phyloP scores from a whole-genome alignment of 2,797 vertebrate species.

The Gymnothorax javanicus region DNA sequence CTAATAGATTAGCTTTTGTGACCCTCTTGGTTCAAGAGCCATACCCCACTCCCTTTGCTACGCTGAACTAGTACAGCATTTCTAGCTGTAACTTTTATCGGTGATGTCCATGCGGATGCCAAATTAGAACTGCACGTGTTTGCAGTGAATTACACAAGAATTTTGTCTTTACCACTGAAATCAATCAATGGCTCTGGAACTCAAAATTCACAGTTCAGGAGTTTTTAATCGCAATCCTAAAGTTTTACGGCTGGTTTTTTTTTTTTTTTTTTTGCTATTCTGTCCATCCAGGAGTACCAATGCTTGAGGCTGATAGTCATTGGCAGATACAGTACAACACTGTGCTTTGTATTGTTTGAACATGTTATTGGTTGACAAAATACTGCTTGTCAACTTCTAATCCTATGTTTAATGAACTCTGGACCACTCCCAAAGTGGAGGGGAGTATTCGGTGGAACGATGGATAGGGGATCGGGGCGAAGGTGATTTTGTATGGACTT shows the following conservation, averaged over 20 bases:
- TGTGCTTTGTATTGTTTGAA: too few relatives aligned
- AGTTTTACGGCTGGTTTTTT: slow-evolving; percentile 11
- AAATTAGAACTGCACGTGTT: too few relatives aligned
- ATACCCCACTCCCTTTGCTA: background rate
- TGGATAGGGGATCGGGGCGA: too few relatives aligned
- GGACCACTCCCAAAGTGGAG: too few relatives aligned
- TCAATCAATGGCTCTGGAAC: slow-evolving; percentile 1
- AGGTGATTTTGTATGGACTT: too few relatives aligned
- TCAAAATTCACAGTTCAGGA: background rate
- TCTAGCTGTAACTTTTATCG: background rate
- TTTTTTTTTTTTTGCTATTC: slow-evolving; percentile 25
- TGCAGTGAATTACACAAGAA: slow-evolving; percentile 5
- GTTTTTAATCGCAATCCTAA: background rate
- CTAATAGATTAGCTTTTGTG: too few relatives aligned
- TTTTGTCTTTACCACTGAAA: slow-evolving; percentile 7
- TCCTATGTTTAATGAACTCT: too few relatives aligned
- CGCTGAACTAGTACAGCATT: background rate
- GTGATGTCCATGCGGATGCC: background rate
- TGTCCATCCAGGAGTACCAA: slow-evolving; percentile 4
- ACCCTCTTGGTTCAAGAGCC: background rate
- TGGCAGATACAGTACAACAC: background rate
- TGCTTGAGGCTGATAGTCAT: slow-evolving; percentile 15
- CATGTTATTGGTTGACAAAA: too few relatives aligned
- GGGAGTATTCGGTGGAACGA: too few relatives aligned
- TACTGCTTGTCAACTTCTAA: too few relatives aligned